Percentiles rank a stretch among this genome's conserved stretches.
Conservation (phyloP, 2,888 invertebrate genomes). For the Leucozona laternaria region DNA sequence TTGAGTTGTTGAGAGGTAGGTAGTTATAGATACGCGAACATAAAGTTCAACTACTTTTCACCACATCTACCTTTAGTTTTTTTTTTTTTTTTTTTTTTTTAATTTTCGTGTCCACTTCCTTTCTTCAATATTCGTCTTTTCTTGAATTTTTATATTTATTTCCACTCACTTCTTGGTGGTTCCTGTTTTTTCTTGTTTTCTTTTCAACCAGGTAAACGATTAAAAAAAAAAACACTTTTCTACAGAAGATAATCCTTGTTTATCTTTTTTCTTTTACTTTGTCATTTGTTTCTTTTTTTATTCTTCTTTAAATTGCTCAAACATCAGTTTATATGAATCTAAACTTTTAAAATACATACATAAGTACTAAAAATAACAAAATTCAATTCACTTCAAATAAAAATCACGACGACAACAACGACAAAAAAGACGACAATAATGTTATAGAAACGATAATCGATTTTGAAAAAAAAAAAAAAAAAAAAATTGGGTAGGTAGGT, state of each 20-base stretch:
- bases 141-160: conserved; percentile 21
- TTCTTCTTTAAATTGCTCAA: conserved; percentile 5
- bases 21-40: conserved; percentile 48
- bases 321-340: conserved; percentile 23
- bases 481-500: conserved; percentile 29
- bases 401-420: conserved; percentile 29
- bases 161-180: conserved; percentile 53
- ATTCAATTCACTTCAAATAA: conserved; percentile 38
- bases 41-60: conserved; percentile 67
- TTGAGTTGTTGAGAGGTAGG: conserved; percentile 29
- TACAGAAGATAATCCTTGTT: conserved; percentile 38
- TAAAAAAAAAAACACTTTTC: conserved; percentile 8
- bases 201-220: not conserved
- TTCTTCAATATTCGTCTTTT: conserved; percentile 25
- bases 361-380: not conserved
- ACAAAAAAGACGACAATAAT: not conserved
- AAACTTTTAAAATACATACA: not conserved
- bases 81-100: no score
- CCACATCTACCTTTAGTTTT: conserved; percentile 33
- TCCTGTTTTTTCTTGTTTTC: conserved; percentile 28
- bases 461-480: conserved; percentile 50
- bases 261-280: not conserved
- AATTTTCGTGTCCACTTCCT: conserved; percentile 17
- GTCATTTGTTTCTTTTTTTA: not conserved
- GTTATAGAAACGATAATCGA: conserved; percentile 52